A percentile compares a stretch with the other conserved stretches of the same genome.
Evolutionary conservation across 2,113 vertebrate species (phyloP).

Genomic region (Lathamus discolor): DNA sequence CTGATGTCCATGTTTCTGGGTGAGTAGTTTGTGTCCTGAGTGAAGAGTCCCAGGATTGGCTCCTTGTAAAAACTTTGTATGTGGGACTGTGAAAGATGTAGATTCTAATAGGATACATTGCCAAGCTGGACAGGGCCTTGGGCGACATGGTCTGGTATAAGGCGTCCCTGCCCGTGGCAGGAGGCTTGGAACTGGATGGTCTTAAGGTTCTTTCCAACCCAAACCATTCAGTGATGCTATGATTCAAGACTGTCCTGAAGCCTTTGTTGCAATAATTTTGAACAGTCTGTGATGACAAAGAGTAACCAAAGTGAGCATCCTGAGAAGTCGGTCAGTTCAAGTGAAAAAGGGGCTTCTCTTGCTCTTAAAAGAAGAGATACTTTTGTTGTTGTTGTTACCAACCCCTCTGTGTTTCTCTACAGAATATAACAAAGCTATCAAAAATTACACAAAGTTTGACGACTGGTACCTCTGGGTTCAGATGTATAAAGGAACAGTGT

Average conservation of each 20-base stretch:
- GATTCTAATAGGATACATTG: neutral
- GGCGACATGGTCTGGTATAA: neutral
- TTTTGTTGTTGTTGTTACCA: neutral
- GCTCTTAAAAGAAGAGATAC: neutral
- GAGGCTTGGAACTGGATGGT: neutral
- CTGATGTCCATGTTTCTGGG: slow-evolving; percentile 93
- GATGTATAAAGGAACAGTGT: slow-evolving; percentile 97
- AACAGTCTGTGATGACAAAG: neutral
- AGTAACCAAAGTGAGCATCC: neutral
- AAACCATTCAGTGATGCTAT: neutral
- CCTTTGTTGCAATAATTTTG: neutral
- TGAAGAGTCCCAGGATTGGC: neutral
- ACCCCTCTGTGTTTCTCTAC: slow-evolving; percentile 16
- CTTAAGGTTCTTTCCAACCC: neutral
- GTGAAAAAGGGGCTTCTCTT: neutral
- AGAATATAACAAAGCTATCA: slow-evolving; percentile 92
- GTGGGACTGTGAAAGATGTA: neutral
- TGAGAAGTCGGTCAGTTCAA: neutral
- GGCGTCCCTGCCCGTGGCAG: neutral
- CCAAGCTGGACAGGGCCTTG: neutral
- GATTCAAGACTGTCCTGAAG: neutral
- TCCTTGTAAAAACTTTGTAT: neutral
- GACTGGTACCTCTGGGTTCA: slow-evolving; percentile 99
- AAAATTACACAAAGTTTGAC: slow-evolving; percentile 96
- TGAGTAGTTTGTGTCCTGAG: slow-evolving; percentile 55